Evolutionary conservation across 2,113 vertebrate genomes (phyloP), one percentile per base, ranked within the genome.

Genomic region (Pseudorasbora parva): DNA sequence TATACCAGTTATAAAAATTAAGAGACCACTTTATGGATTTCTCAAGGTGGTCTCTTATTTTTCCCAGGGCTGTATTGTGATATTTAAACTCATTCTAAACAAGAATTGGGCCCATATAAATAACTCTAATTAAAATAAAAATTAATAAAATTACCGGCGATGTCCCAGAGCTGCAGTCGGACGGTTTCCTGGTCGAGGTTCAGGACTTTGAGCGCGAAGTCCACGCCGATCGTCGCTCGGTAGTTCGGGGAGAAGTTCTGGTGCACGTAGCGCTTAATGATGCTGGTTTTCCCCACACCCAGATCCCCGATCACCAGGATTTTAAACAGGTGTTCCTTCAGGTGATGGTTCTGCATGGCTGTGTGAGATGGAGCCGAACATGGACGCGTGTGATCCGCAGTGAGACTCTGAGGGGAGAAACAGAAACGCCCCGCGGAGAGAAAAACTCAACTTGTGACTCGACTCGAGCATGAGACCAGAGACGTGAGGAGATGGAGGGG

Each of bases 161-260:
- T 94, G 91, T 94, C 93, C 94, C 94, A 95, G 19, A 95, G 95
- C 90, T 98, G 97, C 1, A 99, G 93, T 51, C 97, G 92, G 49
- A 99, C 94, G 0, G 97, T 98, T 66, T 97, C 95, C 0, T 96
- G 91, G 87, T 98, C 95, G 96, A 97, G 97, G 92, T 93, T 96
- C 3, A 99, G 90, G 83, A 98, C 97, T 89, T 99, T 98, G 41
- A 99, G 91, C 59, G 97, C 97, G 88, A 99, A 99, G 88, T 99
- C 97, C 90, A 99, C 97, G 0, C 97, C 97, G 8, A 99, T 99
- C 82, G 97, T 99, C 79, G 97, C 97, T n/a, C 97, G 93, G 93
- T 95, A 95, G 89, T 94, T 94, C 5, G 87, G 87, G 19, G 94
- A 95, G 89, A 91, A 95, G 17, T 87, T 96, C 91, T 98, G 97